Conservation (phyloP, 2,113 vertebrate species). For the Spizaetus ornatus region DNA sequence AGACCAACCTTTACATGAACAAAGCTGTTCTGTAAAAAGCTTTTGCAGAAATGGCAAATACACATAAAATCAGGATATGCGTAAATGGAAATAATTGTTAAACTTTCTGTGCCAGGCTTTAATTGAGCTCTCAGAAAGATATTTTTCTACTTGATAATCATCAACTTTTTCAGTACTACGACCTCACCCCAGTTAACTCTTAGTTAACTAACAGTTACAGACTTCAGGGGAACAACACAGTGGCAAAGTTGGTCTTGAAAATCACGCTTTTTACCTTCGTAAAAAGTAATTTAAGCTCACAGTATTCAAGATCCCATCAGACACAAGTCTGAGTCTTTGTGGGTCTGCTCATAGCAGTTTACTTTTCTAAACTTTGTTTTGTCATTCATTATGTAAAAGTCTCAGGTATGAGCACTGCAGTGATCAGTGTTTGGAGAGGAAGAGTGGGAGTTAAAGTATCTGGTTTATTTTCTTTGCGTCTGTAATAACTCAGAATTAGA, state of each 20-base stretch:
- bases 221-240: not conserved
- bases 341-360: not conserved
- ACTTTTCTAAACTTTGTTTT: not conserved
- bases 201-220: not conserved
- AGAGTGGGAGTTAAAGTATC: not conserved
- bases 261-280: not conserved
- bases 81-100: not conserved
- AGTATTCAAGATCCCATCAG: not conserved
- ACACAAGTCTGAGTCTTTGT: not conserved
- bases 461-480: not conserved
- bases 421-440: not conserved
- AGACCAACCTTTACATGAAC: not conserved
- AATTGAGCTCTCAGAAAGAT: not conserved
- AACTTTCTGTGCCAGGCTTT: not conserved
- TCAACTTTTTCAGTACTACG: not conserved
- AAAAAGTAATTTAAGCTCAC: not conserved
- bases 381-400: not conserved
- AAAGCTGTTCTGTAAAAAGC: not conserved
- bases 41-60: not conserved
- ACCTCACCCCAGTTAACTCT: not conserved
- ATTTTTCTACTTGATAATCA: not conserved
- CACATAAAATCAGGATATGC: not conserved
- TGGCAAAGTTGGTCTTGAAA: not conserved
- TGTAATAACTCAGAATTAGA: not conserved
- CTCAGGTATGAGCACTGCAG: rapidly evolving